Conservation (phyloP, 1,140 invertebrate species). For the Aphidius ervi region DNA sequence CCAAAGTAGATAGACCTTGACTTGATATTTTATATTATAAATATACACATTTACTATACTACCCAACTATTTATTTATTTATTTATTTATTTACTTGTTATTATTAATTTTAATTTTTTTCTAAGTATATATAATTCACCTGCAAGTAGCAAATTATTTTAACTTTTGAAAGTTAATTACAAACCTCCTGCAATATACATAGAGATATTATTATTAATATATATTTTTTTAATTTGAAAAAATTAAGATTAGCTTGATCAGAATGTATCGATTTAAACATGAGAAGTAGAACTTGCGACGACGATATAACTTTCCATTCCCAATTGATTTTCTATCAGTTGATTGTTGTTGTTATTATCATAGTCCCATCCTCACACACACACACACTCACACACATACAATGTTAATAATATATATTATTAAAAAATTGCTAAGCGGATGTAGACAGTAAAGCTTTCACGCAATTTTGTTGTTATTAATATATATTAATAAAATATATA, state of each 20-base stretch:
- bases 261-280: constrained; percentile 1
- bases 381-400: neutral
- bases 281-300: constrained; percentile 26
- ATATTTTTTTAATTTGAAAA: no score
- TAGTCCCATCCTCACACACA: constrained; percentile 9
- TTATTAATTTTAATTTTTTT: constrained; percentile 8
- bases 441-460: no score
- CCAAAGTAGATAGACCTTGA: constrained; percentile 22
- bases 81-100: neutral
- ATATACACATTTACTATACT: no score
- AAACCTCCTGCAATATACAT: no score
- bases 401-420: no score
- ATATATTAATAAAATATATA: no score
- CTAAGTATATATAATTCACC: constrained; percentile 10
- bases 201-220: no score
- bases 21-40: neutral
- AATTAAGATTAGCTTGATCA: no score
- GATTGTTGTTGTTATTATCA: neutral
- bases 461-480: no score
- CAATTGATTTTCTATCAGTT: constrained; percentile 25
- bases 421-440: no score
- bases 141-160: neutral
- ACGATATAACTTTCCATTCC: constrained; percentile 27
- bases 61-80: no score
- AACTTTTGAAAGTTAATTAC: neutral